Conservation (phyloP, 2,797 vertebrate species). For the Hoplostethus atlanticus region DNA sequence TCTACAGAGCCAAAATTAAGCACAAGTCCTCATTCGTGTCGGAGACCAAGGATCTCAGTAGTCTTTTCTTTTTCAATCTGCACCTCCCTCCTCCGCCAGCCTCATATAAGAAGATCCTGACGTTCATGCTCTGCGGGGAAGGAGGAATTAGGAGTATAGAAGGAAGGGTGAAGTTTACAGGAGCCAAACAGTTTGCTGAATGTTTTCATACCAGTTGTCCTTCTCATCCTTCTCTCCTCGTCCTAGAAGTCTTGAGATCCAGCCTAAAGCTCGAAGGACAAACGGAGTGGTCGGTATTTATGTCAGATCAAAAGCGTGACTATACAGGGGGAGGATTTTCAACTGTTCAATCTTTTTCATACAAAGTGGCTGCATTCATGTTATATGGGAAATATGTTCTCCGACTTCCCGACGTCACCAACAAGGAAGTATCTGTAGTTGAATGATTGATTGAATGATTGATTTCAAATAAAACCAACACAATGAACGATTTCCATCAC, state of each 20-base stretch:
- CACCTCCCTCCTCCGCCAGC: too few relatives aligned
- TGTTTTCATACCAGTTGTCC: slow-evolving; percentile 30
- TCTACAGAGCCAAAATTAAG: slow-evolving; percentile 51
- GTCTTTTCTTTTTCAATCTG: slow-evolving; percentile 12
- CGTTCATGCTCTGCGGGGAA: too few relatives aligned
- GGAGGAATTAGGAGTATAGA: too few relatives aligned
- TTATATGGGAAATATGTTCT: neutral
- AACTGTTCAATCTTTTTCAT: too few relatives aligned
- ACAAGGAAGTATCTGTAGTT: too few relatives aligned
- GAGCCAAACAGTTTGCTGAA: slow-evolving; percentile 53
- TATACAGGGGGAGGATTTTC: too few relatives aligned
- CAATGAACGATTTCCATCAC: too few relatives aligned
- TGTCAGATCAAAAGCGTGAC: too few relatives aligned
- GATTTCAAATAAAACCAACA: too few relatives aligned
- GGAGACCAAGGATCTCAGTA: neutral
- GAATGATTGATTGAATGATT: too few relatives aligned
- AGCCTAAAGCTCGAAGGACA: neutral
- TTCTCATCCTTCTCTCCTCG: neutral
- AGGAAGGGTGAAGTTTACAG: slow-evolving; percentile 65
- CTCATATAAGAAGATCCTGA: too few relatives aligned
- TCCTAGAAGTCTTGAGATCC: neutral
- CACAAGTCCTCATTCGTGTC: slow-evolving; percentile 59
- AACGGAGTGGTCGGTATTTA: neutral
- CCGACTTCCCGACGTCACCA: too few relatives aligned
- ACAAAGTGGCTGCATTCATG: neutral